Evolutionary conservation across 2,888 invertebrate species (phyloP).

Genomic region (Agrypnus murinus): DNA sequence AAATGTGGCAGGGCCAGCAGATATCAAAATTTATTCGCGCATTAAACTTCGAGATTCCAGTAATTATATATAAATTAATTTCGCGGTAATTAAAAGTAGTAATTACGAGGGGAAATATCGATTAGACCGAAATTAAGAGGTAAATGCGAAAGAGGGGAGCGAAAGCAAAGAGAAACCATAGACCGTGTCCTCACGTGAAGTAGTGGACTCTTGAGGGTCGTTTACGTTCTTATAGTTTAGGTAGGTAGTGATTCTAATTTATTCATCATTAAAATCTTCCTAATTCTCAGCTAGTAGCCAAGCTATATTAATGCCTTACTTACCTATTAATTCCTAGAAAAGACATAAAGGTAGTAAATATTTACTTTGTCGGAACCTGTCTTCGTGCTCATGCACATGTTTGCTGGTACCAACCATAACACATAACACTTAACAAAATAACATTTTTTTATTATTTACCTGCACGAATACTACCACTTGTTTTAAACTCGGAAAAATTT

Average conservation of each 20-base stretch:
- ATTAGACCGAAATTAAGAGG: conserved; percentile 44
- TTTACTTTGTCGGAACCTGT: conserved; percentile 29
- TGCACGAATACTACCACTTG: too few relatives aligned
- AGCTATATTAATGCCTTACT: conserved; percentile 19
- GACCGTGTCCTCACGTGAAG: conserved; percentile 37
- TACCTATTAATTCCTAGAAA: conserved; percentile 30
- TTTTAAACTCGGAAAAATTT: too few relatives aligned
- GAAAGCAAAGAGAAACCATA: conserved; percentile 22
- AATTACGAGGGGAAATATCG: conserved; percentile 42
- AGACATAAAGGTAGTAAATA: conserved; percentile 21
- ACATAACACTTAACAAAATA: conserved; percentile 19
- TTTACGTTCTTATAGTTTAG: conserved; percentile 28
- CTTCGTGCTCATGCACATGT: conserved; percentile 2
- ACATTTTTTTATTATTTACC: conserved; percentile 9
- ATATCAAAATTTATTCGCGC: conserved; percentile 35
- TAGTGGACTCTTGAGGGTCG: conserved; percentile 27
- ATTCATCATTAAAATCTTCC: conserved; percentile 36
- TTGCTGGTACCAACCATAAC: conserved; percentile 4
- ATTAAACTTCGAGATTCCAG: conserved; percentile 28
- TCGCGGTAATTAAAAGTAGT: conserved; percentile 41
- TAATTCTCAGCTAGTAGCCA: conserved; percentile 19
- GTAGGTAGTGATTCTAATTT: conserved; percentile 35
- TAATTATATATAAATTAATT: conserved; percentile 44
- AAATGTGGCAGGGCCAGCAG: conserved; percentile 21
- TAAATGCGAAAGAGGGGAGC: conserved; percentile 19